Evolutionary conservation across 2,888 invertebrate species (phyloP).

Genomic region (Platycheirus albimanus): DNA sequence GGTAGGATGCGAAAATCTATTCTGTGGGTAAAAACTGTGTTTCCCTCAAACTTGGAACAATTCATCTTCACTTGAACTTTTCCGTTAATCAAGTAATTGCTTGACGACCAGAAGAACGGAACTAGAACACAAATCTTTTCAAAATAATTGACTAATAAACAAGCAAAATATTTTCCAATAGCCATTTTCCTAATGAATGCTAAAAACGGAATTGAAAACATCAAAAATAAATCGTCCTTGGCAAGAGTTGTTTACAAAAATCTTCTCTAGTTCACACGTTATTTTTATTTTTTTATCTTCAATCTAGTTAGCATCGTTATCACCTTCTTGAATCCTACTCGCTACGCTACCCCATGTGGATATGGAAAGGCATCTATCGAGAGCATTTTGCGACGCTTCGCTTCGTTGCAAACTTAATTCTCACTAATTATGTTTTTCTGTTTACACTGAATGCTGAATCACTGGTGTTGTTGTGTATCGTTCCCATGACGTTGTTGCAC

Average conservation of each 20-base stretch:
- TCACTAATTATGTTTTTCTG: constrained; percentile 1
- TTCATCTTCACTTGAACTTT: no score
- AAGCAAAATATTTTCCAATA: no score
- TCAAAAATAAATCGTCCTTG: not conserved
- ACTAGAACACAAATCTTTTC: no score
- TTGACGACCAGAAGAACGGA: no score
- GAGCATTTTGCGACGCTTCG: constrained; percentile 1
- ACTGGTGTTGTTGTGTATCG: not conserved
- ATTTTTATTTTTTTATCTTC: not conserved
- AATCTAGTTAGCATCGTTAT: constrained; percentile 22
- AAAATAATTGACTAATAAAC: no score
- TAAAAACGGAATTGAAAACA: not conserved
- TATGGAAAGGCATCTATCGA: not conserved
- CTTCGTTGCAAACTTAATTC: constrained; percentile 25
- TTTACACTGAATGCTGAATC: constrained; percentile 3
- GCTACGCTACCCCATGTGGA: no score
- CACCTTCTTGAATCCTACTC: not conserved
- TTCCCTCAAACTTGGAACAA: no score
- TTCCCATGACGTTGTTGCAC: constrained; percentile 21
- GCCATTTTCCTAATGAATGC: not conserved
- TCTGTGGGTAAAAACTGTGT: no score
- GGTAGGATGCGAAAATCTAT: no score
- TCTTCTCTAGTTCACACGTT: not conserved
- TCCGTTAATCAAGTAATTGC: no score
- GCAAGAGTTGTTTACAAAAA: not conserved